Conservation (phyloP, 1,140 invertebrate genomes). For the Brachionus rubens region DNA sequence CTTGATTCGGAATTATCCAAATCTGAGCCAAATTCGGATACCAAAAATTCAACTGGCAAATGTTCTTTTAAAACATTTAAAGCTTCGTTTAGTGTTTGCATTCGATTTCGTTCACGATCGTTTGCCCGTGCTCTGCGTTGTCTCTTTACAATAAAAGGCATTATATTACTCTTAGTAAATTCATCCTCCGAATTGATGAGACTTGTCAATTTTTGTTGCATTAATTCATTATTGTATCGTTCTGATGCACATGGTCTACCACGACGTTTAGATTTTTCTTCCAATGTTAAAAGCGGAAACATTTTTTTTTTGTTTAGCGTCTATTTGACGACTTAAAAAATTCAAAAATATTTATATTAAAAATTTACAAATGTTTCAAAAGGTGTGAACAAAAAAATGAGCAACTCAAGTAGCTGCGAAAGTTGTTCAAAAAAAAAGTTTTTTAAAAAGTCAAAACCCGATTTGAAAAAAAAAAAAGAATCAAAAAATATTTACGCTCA, state of each 20-base stretch:
- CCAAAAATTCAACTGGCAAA: conserved; percentile 26
- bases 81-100: conserved; percentile 35
- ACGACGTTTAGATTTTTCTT: conserved; percentile 10
- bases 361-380: not conserved
- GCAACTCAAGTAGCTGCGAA: conserved; percentile 22
- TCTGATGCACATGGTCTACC: conserved; percentile 37
- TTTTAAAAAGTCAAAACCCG: conserved; percentile 2
- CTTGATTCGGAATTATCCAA: not conserved
- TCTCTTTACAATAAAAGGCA: conserved; percentile 44
- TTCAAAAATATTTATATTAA: not conserved
- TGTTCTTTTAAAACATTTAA: not conserved
- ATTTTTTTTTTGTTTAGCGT: not conserved
- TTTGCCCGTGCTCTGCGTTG: conserved; percentile 26
- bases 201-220: conserved; percentile 27
- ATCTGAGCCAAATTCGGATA: not conserved
- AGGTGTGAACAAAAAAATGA: conserved; percentile 23
- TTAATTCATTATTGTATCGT: conserved; percentile 24
- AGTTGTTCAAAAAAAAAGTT: conserved; percentile 12
- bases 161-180: conserved; percentile 38
- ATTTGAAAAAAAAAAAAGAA: not conserved
- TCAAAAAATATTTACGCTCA: not conserved
- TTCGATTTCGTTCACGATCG: conserved; percentile 39
- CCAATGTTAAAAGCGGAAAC: not conserved
- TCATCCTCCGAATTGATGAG: conserved; percentile 40
- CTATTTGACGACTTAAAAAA: not conserved